These are phyloP conservation scores for Euschistus heros DNA, from an alignment of 1,140 invertebrate genomes.

Conservation along the genomic window DNA sequence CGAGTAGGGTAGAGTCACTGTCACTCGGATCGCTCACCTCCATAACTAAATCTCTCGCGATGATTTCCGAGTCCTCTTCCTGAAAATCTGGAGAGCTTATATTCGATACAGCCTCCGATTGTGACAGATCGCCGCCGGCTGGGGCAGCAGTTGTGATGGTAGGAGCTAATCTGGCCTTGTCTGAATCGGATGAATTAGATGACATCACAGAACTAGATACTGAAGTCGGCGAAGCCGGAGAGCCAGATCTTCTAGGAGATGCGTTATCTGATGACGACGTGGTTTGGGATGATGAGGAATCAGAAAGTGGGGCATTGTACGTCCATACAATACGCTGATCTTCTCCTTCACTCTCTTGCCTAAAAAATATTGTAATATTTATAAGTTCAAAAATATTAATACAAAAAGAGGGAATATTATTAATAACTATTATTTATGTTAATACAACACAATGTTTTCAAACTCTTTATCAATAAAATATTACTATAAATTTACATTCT, in stretches of 20 bases:
- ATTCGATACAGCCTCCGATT: constrained; percentile 69
- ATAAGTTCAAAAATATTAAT: too few species aligned
- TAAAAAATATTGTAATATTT: too few species aligned
- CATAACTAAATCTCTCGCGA: constrained; percentile 56
- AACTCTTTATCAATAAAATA: too few species aligned
- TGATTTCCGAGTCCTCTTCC: constrained; percentile 54
- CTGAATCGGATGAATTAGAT: constrained; percentile 44
- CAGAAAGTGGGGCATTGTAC: constrained; percentile 61
- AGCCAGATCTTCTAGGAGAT: constrained; percentile 47
- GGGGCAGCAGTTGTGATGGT: constrained; percentile 13
- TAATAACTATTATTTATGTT: too few species aligned
- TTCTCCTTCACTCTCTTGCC: constrained; percentile 28
- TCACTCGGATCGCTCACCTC: constrained; percentile 77
- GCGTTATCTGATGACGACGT: constrained; percentile 33
- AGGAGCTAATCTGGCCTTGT: constrained; percentile 27
- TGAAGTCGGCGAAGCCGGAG: constrained; percentile 68
- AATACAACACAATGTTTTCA: too few species aligned
- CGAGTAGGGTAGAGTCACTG: constrained; percentile 53
- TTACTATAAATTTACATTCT: too few species aligned
- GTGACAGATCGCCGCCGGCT: constrained; percentile 28
- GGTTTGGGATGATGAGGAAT: constrained; percentile 17
- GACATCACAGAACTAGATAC: constrained; percentile 78
- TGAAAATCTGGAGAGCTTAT: constrained; percentile 79
- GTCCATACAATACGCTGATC: constrained; percentile 73
- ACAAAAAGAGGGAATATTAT: too few species aligned